Conservation (phyloP, 2,888 invertebrate genomes). For the Agrochola lota region DNA sequence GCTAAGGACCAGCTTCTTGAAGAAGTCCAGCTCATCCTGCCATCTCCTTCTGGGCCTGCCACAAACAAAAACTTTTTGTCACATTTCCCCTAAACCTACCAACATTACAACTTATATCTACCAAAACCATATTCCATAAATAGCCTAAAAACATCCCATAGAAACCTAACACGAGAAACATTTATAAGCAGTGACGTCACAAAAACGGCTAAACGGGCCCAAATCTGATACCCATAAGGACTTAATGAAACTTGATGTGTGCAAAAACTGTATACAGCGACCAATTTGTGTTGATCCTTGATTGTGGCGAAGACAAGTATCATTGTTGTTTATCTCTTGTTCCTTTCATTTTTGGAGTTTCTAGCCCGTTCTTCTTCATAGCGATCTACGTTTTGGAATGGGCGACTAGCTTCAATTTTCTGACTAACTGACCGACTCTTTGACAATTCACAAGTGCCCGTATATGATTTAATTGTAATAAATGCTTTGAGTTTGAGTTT, state of each 20-base stretch:
- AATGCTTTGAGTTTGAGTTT: background rate
- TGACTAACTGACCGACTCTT: background rate
- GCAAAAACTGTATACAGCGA: slow-evolving; percentile 55
- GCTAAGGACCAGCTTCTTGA: no score
- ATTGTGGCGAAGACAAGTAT: background rate
- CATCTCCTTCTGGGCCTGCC: background rate
- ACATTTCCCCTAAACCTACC: background rate
- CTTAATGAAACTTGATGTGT: slow-evolving; percentile 65
- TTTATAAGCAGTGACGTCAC: slow-evolving; percentile 14
- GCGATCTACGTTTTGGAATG: background rate
- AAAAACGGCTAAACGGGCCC: slow-evolving; percentile 46
- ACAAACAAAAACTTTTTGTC: background rate
- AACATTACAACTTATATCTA: slow-evolving; percentile 14
- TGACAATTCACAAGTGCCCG: background rate
- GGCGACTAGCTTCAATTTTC: background rate
- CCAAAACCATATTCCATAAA: slow-evolving; percentile 1
- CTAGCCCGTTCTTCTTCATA: background rate
- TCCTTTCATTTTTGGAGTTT: background rate
- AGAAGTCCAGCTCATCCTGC: no score
- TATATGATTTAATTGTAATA: background rate
- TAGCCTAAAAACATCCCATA: slow-evolving; percentile 22
- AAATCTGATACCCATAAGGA: slow-evolving; percentile 58
- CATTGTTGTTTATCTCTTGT: slow-evolving; percentile 19
- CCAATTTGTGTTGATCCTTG: slow-evolving; percentile 21
- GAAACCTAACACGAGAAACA: slow-evolving; percentile 18